Percentiles rank a stretch among this genome's conserved stretches.
These are phyloP conservation scores for Macroglossus sobrinus DNA, from an alignment of 2,113 vertebrate genomes.

Conservation along the genomic window DNA sequence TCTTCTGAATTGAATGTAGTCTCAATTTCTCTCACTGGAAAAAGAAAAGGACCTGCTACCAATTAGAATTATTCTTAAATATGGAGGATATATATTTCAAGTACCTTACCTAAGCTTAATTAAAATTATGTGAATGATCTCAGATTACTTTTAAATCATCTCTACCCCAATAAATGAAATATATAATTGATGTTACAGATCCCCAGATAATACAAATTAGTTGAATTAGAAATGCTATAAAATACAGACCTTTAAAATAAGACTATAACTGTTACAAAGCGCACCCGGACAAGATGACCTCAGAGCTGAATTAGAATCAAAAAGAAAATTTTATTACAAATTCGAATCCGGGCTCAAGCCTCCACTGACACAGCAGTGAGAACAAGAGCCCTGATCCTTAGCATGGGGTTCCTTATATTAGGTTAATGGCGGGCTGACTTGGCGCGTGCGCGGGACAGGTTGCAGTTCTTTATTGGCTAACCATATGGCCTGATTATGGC, in stretches of 20 bases:
- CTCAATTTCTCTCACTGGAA: background rate
- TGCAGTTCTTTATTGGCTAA: too few species aligned
- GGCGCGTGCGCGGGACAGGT: too few species aligned
- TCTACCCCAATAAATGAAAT: background rate
- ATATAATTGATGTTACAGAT: background rate
- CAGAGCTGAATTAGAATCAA: too few species aligned
- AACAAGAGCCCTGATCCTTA: too few species aligned
- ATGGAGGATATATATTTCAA: background rate
- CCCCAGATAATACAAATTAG: background rate
- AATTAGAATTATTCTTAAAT: background rate
- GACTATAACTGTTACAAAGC: too few species aligned
- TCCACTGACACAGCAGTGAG: too few species aligned
- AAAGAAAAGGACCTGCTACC: background rate
- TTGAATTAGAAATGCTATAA: background rate
- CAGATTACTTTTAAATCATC: background rate
- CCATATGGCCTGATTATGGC: too few species aligned
- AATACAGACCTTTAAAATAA: background rate
- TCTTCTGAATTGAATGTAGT: background rate
- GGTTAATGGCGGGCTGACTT: too few species aligned
- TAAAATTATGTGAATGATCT: background rate
- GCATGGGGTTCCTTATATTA: too few species aligned
- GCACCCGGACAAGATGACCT: too few species aligned
- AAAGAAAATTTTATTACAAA: too few species aligned
- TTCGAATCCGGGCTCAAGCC: too few species aligned
- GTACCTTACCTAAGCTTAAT: background rate